Evolutionary conservation across 2,113 vertebrate genomes (phyloP).

Genomic region (Gymnorhina tibicen): DNA sequence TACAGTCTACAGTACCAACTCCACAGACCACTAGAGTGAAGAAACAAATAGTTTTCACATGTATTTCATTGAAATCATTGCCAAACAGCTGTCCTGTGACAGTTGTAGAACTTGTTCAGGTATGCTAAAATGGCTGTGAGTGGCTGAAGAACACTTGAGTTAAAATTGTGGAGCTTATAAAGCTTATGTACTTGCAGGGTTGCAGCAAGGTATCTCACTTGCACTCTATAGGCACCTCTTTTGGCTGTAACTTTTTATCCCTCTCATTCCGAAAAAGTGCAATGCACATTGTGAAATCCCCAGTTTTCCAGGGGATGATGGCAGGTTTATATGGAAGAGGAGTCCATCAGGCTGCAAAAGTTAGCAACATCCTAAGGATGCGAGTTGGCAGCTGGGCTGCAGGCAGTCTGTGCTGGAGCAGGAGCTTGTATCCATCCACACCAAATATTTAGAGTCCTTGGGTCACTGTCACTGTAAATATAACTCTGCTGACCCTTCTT

Average conservation of each 20-base stretch:
- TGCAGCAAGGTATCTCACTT: neutral
- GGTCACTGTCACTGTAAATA: neutral
- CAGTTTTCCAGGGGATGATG: accelerated
- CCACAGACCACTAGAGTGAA: neutral
- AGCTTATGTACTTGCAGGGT: neutral
- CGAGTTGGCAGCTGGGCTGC: neutral
- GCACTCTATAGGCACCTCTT: neutral
- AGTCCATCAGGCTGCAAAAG: neutral
- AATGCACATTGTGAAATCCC: neutral
- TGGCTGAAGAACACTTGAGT: neutral
- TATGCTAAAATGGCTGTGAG: neutral
- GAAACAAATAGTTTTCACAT: neutral
- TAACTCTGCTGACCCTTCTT: neutral
- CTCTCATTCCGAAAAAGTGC: neutral
- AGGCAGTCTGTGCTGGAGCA: neutral
- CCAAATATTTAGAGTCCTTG: neutral
- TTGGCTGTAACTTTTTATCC: neutral
- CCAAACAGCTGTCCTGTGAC: neutral
- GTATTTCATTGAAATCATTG: neutral
- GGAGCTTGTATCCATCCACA: neutral
- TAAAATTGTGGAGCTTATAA: neutral
- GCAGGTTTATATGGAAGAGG: neutral
- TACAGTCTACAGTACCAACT: neutral
- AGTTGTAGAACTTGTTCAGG: neutral
- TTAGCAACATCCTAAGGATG: neutral